phyloP scores from a whole-genome alignment of 2,797 vertebrate species.

The Xenops minutus region DNA sequence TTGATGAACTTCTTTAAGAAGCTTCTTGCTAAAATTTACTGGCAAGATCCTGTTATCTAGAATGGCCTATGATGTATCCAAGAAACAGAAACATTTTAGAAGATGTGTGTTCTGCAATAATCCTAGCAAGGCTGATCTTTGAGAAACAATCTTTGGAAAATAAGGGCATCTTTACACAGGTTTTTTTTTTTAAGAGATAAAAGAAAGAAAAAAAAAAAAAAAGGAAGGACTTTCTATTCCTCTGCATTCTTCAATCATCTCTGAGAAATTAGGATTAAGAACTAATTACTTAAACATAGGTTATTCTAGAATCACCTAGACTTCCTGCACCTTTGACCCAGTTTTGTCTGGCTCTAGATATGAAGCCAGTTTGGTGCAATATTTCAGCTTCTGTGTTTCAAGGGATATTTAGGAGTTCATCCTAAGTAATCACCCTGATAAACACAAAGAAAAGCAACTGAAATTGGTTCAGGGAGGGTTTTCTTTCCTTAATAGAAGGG shows the following conservation, averaged over 20 bases:
- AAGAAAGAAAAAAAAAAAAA: neutral
- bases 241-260: neutral
- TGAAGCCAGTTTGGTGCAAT: neutral
- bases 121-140: neutral
- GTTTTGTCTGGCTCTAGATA: neutral
- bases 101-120: neutral
- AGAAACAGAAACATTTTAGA: neutral
- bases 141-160: neutral
- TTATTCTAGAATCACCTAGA: neutral
- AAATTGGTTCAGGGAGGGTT: neutral
- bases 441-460: neutral
- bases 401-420: neutral
- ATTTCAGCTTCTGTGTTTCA: neutral
- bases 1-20: neutral
- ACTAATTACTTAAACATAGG: neutral
- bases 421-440: neutral
- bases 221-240: neutral
- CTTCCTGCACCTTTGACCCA: neutral
- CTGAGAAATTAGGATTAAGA: neutral
- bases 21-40: neutral
- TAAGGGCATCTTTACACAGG: neutral
- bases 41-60: neutral
- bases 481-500: neutral
- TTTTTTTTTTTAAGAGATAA: neutral
- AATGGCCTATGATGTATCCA: fast-evolving